Evolutionary conservation across 2,113 vertebrate species (phyloP), one percentile per base, ranked within the genome.

Genomic region (Loxodonta africana): DNA sequence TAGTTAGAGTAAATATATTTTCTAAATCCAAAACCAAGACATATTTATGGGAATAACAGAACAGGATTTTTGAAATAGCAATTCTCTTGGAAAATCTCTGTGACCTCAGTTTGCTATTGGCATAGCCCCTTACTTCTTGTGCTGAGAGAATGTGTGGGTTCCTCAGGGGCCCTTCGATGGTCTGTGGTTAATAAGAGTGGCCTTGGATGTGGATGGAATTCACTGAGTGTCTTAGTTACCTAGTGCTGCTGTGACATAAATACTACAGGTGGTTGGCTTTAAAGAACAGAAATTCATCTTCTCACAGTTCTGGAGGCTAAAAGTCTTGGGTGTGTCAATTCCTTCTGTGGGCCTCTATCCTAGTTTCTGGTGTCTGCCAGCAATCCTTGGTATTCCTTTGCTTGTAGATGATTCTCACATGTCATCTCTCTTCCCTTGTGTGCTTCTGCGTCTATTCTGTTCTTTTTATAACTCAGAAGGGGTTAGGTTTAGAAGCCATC

Each of bases 41-140:
- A 1, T 17, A 76, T 44, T 62, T 88, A 21, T 63, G 67, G 78
- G 28, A 89, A 96, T 57, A 86, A 74, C 4, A 44, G n/a, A 73
- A 51, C 26, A 71, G 4, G 11, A 7, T 92, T 65, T 83, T 83
- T 87, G 53, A 88, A 81, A 53, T 48, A 62, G n/a, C 57, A 88
- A 33, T 57, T 71, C 28, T 77, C 57, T 77, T 65, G 78, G 91
- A 94, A 94, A 96, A 95, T 48, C 26, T 91, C 82, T 87, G 18
- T 76, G 71, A 74, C 17, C 10, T 77, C 25, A 48, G 28, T 60
- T 28, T 81, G 23, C 51, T 67, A 2, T 82, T 88, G 10, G 23
- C 5, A 41, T 41, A 48, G 51, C 9, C n/a, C 11, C 2, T 51
- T 53, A 18, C 2, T 71, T 48, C 6, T 71, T n/a, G 2, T 44